Percentiles rank a stretch among this genome's conserved stretches.
Conservation (phyloP, 2,113 vertebrate genomes). For the Hypanus sabinus region DNA sequence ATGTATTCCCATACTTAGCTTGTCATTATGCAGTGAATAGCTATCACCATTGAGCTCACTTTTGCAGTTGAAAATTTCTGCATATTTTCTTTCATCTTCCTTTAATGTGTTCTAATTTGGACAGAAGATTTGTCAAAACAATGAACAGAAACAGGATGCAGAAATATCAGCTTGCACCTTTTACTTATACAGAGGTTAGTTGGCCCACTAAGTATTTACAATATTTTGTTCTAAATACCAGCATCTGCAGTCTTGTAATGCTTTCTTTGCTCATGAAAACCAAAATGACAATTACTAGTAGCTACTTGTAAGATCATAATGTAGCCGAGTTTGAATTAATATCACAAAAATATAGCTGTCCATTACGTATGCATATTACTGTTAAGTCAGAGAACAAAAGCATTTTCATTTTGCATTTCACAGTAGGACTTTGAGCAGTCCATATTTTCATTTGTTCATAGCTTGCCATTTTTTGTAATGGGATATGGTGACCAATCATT, state of each 20-base stretch:
- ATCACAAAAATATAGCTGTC: neutral
- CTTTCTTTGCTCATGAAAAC: neutral
- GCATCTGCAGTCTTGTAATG: neutral
- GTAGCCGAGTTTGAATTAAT: neutral
- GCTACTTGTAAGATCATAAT: neutral
- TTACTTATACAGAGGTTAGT: too few species aligned
- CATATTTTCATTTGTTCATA: neutral
- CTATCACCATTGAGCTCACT: neutral
- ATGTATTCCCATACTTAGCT: neutral
- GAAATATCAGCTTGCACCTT: too few species aligned
- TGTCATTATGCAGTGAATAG: neutral
- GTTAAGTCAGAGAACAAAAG: neutral
- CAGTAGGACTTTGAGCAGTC: neutral
- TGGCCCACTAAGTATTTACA: too few species aligned
- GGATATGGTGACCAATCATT: neutral
- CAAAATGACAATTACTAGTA: conserved; percentile 14
- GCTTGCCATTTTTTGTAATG: neutral
- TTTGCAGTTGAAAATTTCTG: neutral
- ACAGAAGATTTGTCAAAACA: neutral
- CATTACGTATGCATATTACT: neutral
- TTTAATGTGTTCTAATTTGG: neutral
- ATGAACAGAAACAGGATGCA: neutral
- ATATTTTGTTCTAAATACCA: too few species aligned
- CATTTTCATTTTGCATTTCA: neutral
- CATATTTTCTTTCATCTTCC: neutral